These are phyloP conservation scores for Sinocyclocheilus rhinocerous DNA, from an alignment of 2,113 vertebrate genomes.

Conservation along the genomic window DNA sequence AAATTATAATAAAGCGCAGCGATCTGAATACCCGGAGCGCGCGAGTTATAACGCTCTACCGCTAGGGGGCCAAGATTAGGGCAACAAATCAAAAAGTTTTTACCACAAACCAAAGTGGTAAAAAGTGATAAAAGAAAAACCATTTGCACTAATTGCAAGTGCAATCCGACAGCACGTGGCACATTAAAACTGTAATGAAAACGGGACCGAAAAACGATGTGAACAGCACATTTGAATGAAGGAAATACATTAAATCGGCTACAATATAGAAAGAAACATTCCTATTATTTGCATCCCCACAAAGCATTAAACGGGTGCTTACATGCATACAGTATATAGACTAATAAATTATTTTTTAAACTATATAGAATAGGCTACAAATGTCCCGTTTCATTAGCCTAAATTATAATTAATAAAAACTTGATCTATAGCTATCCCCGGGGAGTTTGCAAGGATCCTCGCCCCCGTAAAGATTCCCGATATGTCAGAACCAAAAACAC, in stretches of 20 bases:
- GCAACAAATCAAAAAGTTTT: conserved; percentile 11
- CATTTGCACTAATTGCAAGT: not conserved
- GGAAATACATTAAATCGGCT: not conserved
- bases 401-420: not conserved
- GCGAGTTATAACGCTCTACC: not conserved
- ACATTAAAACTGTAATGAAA: not conserved
- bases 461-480: not conserved
- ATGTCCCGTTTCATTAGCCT: not conserved
- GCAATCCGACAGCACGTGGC: not conserved
- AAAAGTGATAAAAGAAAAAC: not conserved
- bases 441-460: not conserved
- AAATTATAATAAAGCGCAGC: not conserved
- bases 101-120: conserved; percentile 6
- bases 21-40: not conserved
- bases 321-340: not conserved
- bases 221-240: not conserved
- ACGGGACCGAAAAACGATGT: not conserved
- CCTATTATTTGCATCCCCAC: not conserved
- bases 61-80: not conserved
- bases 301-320: not conserved
- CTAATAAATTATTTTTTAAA: not conserved
- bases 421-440: not conserved
- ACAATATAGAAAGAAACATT: not conserved
- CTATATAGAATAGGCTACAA: not conserved
- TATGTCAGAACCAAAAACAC: conserved; percentile 5